phyloP scores from a whole-genome alignment of 2,113 vertebrate genomes.

The Corynorhinus townsendii region DNA sequence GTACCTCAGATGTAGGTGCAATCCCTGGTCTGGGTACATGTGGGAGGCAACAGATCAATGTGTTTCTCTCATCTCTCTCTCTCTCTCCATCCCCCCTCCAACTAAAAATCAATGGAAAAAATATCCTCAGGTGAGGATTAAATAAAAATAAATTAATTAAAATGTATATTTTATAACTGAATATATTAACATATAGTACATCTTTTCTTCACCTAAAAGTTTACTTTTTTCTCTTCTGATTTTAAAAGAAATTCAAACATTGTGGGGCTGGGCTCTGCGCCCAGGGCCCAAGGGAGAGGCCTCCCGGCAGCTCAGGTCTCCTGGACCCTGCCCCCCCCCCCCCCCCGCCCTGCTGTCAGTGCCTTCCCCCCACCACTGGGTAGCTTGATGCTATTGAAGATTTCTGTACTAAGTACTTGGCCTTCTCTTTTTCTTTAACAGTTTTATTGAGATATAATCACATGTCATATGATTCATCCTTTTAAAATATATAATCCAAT shows the following conservation, averaged over 20 bases:
- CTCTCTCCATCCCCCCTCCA: no score
- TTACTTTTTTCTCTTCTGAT: neutral
- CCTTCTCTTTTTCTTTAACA: neutral
- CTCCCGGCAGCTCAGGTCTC: fast-evolving
- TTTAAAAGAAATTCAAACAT: neutral
- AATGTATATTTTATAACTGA: neutral
- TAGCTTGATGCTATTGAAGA: neutral
- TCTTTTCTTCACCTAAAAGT: neutral
- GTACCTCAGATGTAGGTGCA: no score
- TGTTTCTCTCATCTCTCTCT: no score
- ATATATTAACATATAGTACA: neutral
- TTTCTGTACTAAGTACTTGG: neutral
- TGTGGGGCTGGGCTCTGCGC: neutral
- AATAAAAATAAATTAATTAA: neutral
- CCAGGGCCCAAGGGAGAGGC: neutral
- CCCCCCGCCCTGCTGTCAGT: neutral
- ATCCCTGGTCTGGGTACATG: no score
- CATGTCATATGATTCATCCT: neutral
- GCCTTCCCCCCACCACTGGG: neutral
- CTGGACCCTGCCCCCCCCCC: neutral
- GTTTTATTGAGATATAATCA: neutral
- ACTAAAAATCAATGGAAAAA: no score
- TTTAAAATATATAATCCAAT: neutral
- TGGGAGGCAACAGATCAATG: no score
- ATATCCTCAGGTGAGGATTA: no score